Evolutionary conservation across 1,140 invertebrate genomes (phyloP), one percentile per base, ranked within the genome.

Genomic region (Laodelphax striatellus): DNA sequence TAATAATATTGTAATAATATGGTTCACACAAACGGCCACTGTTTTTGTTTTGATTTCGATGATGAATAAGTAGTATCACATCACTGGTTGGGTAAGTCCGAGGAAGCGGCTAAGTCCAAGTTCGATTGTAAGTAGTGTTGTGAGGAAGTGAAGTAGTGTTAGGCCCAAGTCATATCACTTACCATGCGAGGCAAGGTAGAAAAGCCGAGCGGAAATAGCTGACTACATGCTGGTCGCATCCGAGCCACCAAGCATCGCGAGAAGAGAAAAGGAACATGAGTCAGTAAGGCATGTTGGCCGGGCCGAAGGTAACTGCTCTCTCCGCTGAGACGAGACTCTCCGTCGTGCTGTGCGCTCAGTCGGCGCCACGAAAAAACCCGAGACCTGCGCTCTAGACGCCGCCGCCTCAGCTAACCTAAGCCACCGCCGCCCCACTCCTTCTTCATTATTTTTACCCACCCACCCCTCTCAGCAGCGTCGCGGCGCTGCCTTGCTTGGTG

Each of bases 361-460:
- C 16, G 16, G 46, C 46, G 46, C 46, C 46, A 10, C 46, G 10
- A 52, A 60, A 60, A 60, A 60, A 60, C 52, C 52, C n/a, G 46
- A 53, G 59, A 53, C 38, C 34, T 55, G 53, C 52, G 19, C 59
- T 53, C 46, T 50, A 52, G 59, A 52, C 53, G 52, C 50, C 50
- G 24, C 2, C 24, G 24, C 31, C 50, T 38, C 16, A 34, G 14
- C 24, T 22, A n/a, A n/a, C n/a, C n/a, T n/a, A n/a, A n/a, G n/a
- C n/a, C n/a, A n/a, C 56, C 22, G 24, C 46, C 24, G 16, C 21
- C 38, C 41, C 38, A 53, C 52, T 60, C 52, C 59, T 55, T 43
- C 59, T 55, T 60, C 52, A 41, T 43, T 60, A 55, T 60, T 60
- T 55, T 54, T 43, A 28, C 59, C 50, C 21, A 52, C 59, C 34